Evolutionary conservation across 2,888 invertebrate species (phyloP).

Genomic region (Ophion ventricosus): DNA sequence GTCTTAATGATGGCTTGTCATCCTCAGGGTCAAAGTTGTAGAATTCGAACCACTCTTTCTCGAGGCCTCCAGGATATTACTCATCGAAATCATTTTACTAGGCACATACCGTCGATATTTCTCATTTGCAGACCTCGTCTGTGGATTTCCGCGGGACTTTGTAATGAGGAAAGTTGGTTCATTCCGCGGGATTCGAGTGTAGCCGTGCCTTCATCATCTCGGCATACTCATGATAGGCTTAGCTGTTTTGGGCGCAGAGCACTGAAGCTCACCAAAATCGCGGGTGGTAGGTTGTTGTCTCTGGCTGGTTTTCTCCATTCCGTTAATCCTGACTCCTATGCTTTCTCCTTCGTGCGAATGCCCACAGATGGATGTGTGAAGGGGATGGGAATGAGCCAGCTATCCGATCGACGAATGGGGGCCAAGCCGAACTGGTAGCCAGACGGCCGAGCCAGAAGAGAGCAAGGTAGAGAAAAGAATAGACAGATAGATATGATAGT

Average conservation of each 20-base stretch:
- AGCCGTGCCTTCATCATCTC: constrained; percentile 13
- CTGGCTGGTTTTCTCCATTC: constrained; percentile 28
- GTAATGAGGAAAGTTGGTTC: constrained; percentile 78
- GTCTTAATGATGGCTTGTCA: too few relatives aligned
- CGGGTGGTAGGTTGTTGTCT: constrained; percentile 19
- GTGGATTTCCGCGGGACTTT: constrained; percentile 55
- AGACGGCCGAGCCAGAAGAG: constrained; percentile 27
- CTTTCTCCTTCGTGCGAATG: constrained; percentile 36
- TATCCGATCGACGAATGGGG: constrained; percentile 44
- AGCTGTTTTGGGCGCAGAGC: constrained; percentile 7
- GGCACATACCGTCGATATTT: neutral
- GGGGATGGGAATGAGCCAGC: constrained; percentile 9
- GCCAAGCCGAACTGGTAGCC: constrained; percentile 32
- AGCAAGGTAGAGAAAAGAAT: constrained; percentile 20
- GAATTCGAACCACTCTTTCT: too few relatives aligned
- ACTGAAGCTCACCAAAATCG: constrained; percentile 16
- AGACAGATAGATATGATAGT: constrained; percentile 37
- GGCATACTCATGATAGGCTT: constrained; percentile 10
- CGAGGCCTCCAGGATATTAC: neutral
- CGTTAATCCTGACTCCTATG: constrained; percentile 32
- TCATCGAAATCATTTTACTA: neutral
- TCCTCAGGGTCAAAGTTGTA: too few relatives aligned
- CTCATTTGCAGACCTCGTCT: neutral
- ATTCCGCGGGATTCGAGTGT: constrained; percentile 15
- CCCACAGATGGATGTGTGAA: constrained; percentile 13